phyloP scores from a whole-genome alignment of 2,113 vertebrate genomes.

The Stictonetta naevosa region DNA sequence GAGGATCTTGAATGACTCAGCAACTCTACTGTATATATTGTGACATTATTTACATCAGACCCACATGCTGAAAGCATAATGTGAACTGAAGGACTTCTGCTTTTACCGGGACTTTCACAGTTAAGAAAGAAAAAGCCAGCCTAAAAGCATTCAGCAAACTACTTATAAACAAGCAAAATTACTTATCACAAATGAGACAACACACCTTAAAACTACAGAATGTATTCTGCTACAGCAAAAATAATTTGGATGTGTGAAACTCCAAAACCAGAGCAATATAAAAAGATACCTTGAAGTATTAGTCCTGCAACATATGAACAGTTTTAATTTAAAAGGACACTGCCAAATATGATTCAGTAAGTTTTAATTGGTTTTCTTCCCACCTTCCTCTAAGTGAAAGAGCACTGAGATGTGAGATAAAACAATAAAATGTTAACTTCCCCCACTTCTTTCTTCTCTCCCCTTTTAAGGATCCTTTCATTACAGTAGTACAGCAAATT shows the following conservation, averaged over 20 bases:
- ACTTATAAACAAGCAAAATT: not conserved
- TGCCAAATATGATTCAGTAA: not conserved
- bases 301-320: not conserved
- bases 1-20: not conserved
- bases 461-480: not conserved
- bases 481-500: not conserved
- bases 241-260: not conserved
- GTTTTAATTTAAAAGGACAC: slow-evolving; percentile 58
- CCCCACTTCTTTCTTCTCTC: too few relatives aligned
- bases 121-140: not conserved
- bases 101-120: not conserved
- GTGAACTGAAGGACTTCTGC: not conserved
- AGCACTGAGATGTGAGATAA: not conserved
- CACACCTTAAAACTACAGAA: not conserved
- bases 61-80: not conserved
- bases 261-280: not conserved
- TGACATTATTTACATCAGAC: not conserved
- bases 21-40: not conserved
- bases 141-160: not conserved
- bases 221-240: not conserved
- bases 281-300: not conserved
- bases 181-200: not conserved
- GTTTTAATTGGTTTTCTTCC: not conserved
- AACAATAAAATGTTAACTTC: not conserved
- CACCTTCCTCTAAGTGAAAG: not conserved